Evolutionary conservation across 1,140 invertebrate genomes (phyloP).

Genomic region (Melitaea cinxia): DNA sequence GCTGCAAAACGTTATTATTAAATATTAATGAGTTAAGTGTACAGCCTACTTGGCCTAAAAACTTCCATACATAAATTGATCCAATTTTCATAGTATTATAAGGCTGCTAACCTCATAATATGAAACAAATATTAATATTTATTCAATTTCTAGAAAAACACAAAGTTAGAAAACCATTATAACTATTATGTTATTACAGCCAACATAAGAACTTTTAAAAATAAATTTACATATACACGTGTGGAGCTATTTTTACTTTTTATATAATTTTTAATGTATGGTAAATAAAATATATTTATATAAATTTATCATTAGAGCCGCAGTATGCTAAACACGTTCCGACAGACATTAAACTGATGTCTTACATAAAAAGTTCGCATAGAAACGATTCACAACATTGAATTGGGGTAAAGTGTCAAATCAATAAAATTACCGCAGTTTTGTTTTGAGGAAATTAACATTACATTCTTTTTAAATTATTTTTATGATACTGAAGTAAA

Average conservation of each 20-base stretch:
- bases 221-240: too few species aligned
- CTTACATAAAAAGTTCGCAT: slow-evolving; percentile 45
- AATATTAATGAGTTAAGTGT: slow-evolving; percentile 31
- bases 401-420: slow-evolving; percentile 74
- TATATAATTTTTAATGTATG: background rate
- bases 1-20: slow-evolving; percentile 33
- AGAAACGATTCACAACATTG: slow-evolving; percentile 59
- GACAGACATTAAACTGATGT: slow-evolving; percentile 34
- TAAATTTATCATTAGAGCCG: background rate
- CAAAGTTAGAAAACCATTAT: too few species aligned
- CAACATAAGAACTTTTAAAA: too few species aligned
- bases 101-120: background rate
- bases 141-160: too few species aligned
- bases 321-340: slow-evolving; percentile 20
- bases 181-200: too few species aligned
- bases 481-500: slow-evolving; percentile 29
- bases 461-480: background rate
- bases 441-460: slow-evolving; percentile 58
- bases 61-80: slow-evolving; percentile 6
- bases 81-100: slow-evolving; percentile 1
- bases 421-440: slow-evolving; percentile 83
- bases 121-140: too few species aligned
- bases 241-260: too few species aligned
- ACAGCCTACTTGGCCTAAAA: slow-evolving; percentile 16
- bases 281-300: background rate